phyloP scores from a whole-genome alignment of 53 echinoderm and acorn worm genomes.

The Patiria pectinifera region DNA sequence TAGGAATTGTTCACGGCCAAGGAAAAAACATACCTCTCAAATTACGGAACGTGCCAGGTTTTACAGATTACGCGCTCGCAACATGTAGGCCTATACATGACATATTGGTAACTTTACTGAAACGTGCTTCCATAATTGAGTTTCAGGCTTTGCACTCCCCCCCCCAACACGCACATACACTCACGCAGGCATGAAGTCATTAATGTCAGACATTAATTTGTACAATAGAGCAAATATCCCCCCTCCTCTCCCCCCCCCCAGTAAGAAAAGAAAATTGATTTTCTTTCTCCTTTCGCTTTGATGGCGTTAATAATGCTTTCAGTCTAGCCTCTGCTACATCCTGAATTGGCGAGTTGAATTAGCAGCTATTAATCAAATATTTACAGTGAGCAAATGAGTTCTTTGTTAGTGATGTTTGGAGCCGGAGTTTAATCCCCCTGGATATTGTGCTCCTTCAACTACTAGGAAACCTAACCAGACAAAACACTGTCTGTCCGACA shows the following conservation, averaged over 20 bases:
- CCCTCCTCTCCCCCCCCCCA: not conserved
- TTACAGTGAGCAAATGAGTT: conserved; percentile 45
- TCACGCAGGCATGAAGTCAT: not conserved
- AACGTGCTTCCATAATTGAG: too few species aligned
- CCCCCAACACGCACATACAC: not conserved
- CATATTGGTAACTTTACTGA: too few species aligned
- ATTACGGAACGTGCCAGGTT: too few species aligned
- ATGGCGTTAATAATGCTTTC: not conserved
- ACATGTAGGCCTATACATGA: too few species aligned
- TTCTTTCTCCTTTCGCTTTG: not conserved
- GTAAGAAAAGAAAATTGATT: not conserved
- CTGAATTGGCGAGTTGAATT: not conserved
- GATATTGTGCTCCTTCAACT: conserved; percentile 3
- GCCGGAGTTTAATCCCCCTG: not conserved
- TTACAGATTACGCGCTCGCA: too few species aligned
- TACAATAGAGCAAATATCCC: not conserved
- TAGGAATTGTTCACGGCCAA: too few species aligned
- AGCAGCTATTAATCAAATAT: conserved; percentile 54
- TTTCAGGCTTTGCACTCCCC: too few species aligned
- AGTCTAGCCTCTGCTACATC: not conserved
- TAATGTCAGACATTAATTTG: not conserved
- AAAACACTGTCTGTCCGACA: conserved; percentile 52
- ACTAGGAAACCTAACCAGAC: conserved; percentile 17
- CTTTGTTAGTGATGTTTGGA: not conserved
- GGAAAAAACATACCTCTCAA: too few species aligned